Evolutionary conservation across 1,140 invertebrate species (phyloP), one percentile per base, ranked within the genome.

Genomic region (Halotydeus destructor): DNA sequence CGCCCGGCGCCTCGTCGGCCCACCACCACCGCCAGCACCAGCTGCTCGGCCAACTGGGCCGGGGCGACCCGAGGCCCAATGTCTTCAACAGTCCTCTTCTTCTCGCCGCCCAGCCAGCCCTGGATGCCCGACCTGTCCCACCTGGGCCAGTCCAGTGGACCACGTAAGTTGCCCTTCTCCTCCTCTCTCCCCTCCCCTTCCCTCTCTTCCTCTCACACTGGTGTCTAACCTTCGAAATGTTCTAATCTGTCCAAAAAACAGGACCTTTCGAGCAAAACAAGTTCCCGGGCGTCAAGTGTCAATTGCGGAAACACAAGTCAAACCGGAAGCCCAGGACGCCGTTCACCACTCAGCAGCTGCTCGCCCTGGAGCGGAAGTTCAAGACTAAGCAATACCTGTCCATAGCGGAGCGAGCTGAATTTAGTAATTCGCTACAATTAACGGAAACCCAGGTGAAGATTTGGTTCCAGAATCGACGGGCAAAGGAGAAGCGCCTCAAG

Each of bases 301-400:
- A 88, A 57, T 66, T 93, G 38, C 64, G 86, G 46, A 89, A 89
- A 54, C 78, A 82, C 68, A 97, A 96, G 56, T 85, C 85, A 19
- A 96, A 97, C 63, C 66, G 91, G 43, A 97, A 97, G 61, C 91
- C 89, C 1, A 68, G 89, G 38, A 97, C 89, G 0, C 89, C 89
- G 1, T 97, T 97, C 66, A 96, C 86, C 6, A 89, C 86, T 3
- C 82, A 93, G 57, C 91, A 97, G 58, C 65, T 97, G 24, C 60
- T 91, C 23, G 78, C 83, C 5, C 64, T 97, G 42, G 91, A 97
- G 63, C 81, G 80, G 64, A 97, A 96, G 65, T 97, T 96, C 65
- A 68, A 78, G 8, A 76, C 86, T 60, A 93, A 89, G 59, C 88
- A 93, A 61, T 97, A 97, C 62, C 65, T 97, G 39, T 84, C 82